Conservation (phyloP, 2,797 vertebrate genomes). For the Coregonus ussuriensis region DNA sequence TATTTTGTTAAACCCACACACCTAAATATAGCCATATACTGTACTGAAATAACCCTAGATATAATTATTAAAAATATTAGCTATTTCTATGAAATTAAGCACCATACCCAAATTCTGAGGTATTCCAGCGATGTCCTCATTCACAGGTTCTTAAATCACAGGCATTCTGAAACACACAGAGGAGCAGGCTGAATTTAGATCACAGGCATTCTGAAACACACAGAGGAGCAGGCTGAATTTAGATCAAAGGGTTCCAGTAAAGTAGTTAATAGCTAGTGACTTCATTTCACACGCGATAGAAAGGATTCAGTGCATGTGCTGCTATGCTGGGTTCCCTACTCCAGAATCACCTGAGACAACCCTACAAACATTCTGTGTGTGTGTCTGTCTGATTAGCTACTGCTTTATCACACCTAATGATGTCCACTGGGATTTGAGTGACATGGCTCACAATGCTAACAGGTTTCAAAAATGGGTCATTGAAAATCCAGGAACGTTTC, state of each 20-base stretch:
- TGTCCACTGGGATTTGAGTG: not conserved
- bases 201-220: conserved; percentile 48
- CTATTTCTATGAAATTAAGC: not conserved
- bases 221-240: not conserved
- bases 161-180: conserved; percentile 48
- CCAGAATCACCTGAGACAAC: too few species aligned
- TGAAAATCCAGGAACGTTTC: not conserved
- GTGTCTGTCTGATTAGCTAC: too few species aligned
- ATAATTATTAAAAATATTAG: not conserved
- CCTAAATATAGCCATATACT: not conserved
- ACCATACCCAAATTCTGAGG: conserved; percentile 41
- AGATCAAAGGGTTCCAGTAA: not conserved
- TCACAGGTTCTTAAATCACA: conserved; percentile 38
- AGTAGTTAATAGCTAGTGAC: not conserved
- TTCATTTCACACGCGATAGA: not conserved
- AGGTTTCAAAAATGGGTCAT: not conserved
- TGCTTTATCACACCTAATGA: not conserved
- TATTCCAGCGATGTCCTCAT: conserved; percentile 48
- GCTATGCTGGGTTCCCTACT: not conserved
- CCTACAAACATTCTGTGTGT: too few species aligned
- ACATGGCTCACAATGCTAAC: not conserved
- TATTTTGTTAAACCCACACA: not conserved
- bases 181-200: conserved; percentile 10
- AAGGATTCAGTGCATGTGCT: not conserved
- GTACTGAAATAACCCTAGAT: not conserved